These are phyloP conservation scores for Herpailurus yagouaroundi DNA, from an alignment of 2,113 vertebrate genomes.

Conservation along the genomic window DNA sequence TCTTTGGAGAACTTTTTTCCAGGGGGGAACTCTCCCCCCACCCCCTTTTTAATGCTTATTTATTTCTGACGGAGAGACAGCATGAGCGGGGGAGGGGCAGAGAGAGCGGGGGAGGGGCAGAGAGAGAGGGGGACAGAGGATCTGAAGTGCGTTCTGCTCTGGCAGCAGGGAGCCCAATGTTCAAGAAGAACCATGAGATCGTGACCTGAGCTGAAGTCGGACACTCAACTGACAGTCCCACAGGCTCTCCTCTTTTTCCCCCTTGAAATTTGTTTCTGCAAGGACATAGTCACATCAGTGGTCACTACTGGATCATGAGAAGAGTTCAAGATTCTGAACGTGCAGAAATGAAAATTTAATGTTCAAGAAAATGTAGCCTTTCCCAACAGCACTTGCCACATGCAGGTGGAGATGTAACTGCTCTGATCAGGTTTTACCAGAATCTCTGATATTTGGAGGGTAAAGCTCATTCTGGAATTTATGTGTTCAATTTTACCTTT, in stretches of 20 bases:
- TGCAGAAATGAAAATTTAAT: neutral
- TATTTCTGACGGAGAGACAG: too few relatives aligned
- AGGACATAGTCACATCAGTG: neutral
- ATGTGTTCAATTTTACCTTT: constrained; percentile 6
- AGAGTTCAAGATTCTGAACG: neutral
- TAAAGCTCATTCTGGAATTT: neutral
- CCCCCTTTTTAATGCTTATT: too few relatives aligned
- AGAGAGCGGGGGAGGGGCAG: too few relatives aligned
- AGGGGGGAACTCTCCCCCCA: too few relatives aligned
- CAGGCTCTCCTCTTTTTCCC: too few relatives aligned
- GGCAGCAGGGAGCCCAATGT: too few relatives aligned
- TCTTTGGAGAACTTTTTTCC: neutral
- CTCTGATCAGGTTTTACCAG: neutral
- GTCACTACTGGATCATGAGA: neutral
- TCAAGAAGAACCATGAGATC: too few relatives aligned
- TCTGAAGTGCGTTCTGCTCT: too few relatives aligned
- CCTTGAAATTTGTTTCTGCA: neutral
- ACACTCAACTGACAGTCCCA: too few relatives aligned
- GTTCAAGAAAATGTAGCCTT: neutral
- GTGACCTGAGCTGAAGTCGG: too few relatives aligned
- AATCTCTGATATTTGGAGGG: neutral
- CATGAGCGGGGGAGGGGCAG: too few relatives aligned
- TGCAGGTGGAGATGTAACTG: neutral
- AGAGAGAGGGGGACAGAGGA: too few relatives aligned
- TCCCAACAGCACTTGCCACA: neutral